Base-by-base conservation (phyloP, 2,797 vertebrate genomes). In the Yasuhikotakia modesta region DNA sequence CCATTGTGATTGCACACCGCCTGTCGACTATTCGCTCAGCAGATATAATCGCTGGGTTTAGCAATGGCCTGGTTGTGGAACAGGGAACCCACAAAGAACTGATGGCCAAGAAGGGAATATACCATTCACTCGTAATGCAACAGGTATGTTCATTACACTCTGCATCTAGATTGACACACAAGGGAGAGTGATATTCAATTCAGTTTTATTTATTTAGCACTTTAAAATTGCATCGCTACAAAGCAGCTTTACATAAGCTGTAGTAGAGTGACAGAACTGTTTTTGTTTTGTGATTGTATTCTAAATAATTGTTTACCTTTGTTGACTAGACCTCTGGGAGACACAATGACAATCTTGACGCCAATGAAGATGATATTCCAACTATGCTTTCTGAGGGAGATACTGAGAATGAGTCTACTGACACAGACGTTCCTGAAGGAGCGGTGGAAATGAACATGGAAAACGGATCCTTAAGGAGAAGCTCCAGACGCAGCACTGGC, bases 1-100 rank as follows among this genome's bases (percentile, higher is more conserved):
- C 93, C 10, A 92, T 94, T 63, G 88, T 93, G 77, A 91, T 94
- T 79, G 93, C 93, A 75, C 93, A 94, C 70, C 90, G 93, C 0
- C 83, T 94, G 24, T 93, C 93, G 0, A 94, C 93, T 17, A 88
- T 94, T 81, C 89, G 87, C 58, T 88, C 89, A 19, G 93, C 93
- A 65, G 93, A 94, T 83, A 82, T 92, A 19, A 93, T 94, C 65
- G 93, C 91, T 70, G 91, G 89, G 0, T 90, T 94, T 87, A 88
- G 88, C 43, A 89, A 91, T 1, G 93, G 93, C 0, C 0, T 87
- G 0, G 82, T 93, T 14, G 87, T 90, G 61, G 93, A 94, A 70
- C 91, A 91, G 24, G 92, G 93, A 27, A 89, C 86, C 0, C 93
- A 94, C 76, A 86, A 74, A 2, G 87, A 94, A 8, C 92, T 94